phyloP scores from a whole-genome alignment of 1,140 invertebrate genomes.

The Heterodera schachtii region DNA sequence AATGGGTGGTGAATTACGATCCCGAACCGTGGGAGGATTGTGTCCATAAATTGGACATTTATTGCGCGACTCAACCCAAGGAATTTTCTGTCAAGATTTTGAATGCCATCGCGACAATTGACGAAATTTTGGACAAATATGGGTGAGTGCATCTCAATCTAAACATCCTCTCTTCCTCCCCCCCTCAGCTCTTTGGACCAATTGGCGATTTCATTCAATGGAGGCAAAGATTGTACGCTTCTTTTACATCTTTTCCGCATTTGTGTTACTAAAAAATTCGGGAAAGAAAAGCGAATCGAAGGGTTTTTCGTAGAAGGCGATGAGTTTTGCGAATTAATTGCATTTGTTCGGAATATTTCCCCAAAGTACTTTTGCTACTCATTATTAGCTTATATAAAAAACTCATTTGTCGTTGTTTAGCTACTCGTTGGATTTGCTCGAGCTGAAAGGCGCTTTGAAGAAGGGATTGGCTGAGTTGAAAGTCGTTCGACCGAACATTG shows the following conservation, averaged over 20 bases:
- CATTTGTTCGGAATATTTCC: conserved; percentile 37
- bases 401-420: conserved; percentile 27
- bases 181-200: conserved; percentile 69
- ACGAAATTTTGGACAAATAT: conserved; percentile 44
- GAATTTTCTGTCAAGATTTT: conserved; percentile 36
- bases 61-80: conserved; percentile 18
- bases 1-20: conserved; percentile 67
- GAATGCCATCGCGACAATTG: conserved; percentile 42
- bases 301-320: conserved; percentile 35
- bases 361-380: conserved; percentile 20
- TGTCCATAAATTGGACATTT: conserved; percentile 54
- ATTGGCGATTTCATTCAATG: conserved; percentile 79
- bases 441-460: conserved; percentile 39
- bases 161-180: background rate
- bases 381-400: conserved; percentile 3
- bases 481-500: conserved; percentile 41
- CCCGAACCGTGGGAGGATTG: conserved; percentile 63
- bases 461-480: conserved; percentile 42
- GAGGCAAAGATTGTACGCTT: conserved; percentile 85
- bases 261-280: conserved; percentile 43
- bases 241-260: conserved; percentile 46
- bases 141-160: conserved; percentile 10
- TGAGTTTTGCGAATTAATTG: conserved; percentile 36
- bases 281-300: conserved; percentile 25
- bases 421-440: conserved; percentile 42